phyloP scores from a whole-genome alignment of 2,797 vertebrate species.

The Enteromius mattozi region DNA sequence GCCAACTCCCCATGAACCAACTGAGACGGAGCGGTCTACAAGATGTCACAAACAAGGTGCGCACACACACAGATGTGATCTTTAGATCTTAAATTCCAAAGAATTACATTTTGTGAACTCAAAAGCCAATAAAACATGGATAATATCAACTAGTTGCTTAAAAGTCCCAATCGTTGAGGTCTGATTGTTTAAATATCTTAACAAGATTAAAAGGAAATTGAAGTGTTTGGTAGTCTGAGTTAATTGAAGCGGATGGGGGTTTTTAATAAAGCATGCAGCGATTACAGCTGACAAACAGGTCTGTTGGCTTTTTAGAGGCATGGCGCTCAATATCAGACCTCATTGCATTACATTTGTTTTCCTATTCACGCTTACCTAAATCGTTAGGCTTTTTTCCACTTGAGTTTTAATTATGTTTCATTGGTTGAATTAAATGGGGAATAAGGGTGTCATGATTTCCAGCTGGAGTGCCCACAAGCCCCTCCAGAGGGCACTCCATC shows the following conservation, averaged over 20 bases:
- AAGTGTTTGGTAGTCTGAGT: slow-evolving; percentile 80
- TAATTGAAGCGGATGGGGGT: slow-evolving; percentile 85
- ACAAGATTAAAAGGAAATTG: slow-evolving; percentile 82
- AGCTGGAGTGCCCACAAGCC: no score
- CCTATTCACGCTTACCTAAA: slow-evolving; percentile 65
- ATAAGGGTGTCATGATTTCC: slow-evolving; percentile 38
- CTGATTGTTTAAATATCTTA: slow-evolving; percentile 81
- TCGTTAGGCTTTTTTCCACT: slow-evolving; percentile 71
- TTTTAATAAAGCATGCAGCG: slow-evolving; percentile 85
- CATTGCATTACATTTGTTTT: slow-evolving; percentile 74
- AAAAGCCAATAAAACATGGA: neutral
- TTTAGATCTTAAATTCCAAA: slow-evolving; percentile 17
- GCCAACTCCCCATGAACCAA: slow-evolving; percentile 67
- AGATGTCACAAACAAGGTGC: slow-evolving; percentile 25
- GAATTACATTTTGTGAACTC: slow-evolving; percentile 29
- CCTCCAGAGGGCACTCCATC: no score
- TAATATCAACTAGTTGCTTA: slow-evolving; percentile 61
- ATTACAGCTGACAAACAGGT: slow-evolving; percentile 84
- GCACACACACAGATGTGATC: neutral
- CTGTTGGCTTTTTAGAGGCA: slow-evolving; percentile 79
- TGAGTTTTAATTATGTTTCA: slow-evolving; percentile 70
- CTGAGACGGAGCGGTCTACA: slow-evolving; percentile 39
- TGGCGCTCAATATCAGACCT: slow-evolving; percentile 82
- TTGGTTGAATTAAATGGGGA: slow-evolving; percentile 55
- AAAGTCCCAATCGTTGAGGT: slow-evolving; percentile 71